phyloP scores from a whole-genome alignment of 2,113 vertebrate species.

The Nerophis ophidion region DNA sequence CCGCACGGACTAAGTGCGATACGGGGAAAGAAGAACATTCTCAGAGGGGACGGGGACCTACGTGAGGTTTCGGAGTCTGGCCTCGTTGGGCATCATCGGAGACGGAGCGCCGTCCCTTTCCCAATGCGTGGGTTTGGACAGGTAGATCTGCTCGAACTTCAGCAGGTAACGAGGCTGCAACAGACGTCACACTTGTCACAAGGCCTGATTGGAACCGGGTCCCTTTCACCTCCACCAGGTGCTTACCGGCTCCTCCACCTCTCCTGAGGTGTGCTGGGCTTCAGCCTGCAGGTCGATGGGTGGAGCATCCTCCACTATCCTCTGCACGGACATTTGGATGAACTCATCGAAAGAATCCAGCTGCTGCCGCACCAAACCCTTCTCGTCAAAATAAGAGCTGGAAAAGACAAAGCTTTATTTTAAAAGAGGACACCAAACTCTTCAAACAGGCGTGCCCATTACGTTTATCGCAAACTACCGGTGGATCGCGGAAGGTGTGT shows the following conservation, averaged over 20 bases:
- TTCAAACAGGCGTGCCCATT: neutral
- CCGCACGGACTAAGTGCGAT: neutral
- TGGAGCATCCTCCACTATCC: conserved; percentile 96
- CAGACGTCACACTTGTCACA: neutral
- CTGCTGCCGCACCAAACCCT: conserved; percentile 95
- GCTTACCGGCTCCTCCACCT: conserved; percentile 95
- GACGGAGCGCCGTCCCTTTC: conserved; percentile 96
- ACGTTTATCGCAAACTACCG: too few relatives aligned
- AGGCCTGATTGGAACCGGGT: neutral
- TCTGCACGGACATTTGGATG: conserved; percentile 99
- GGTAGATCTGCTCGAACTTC: conserved; percentile 98
- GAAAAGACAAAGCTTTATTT: neutral
- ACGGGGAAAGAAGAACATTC: neutral
- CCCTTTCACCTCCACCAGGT: neutral
- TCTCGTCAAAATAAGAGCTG: conserved; percentile 98
- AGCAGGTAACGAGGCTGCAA: conserved; percentile 87
- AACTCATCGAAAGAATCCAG: conserved; percentile 98
- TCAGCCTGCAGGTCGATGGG: conserved; percentile 97
- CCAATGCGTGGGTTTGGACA: conserved; percentile 98
- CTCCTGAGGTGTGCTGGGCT: conserved; percentile 93
- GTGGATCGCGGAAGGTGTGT: too few relatives aligned
- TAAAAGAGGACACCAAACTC: neutral
- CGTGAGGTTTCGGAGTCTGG: conserved; percentile 94
- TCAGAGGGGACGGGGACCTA: conserved; percentile 37
- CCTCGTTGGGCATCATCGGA: conserved; percentile 98